Conservation (phyloP, 1,140 invertebrate genomes). For the Rhizoglyphus robini region DNA sequence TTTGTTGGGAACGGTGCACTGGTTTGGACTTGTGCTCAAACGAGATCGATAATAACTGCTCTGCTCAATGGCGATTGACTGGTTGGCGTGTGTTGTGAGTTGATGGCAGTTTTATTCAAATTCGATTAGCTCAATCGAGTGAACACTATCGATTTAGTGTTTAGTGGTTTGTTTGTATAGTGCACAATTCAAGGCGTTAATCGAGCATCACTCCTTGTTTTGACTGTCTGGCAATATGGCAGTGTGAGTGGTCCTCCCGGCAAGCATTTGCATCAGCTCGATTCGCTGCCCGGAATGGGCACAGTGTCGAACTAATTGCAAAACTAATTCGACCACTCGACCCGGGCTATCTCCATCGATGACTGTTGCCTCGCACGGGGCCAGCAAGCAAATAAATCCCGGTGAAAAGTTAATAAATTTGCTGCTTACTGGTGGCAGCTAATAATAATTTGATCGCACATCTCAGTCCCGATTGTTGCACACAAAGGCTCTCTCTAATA, state of each 20-base stretch:
- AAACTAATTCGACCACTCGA: conserved; percentile 11
- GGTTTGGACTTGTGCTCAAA: too few species aligned
- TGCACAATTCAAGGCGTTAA: neutral
- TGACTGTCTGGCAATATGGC: neutral
- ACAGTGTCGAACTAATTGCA: neutral
- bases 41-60: too few species aligned
- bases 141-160: too few species aligned
- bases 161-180: neutral
- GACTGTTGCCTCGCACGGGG: neutral
- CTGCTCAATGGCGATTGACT: too few species aligned
- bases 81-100: too few species aligned
- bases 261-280: neutral
- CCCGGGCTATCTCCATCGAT: conserved; percentile 1
- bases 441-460: conserved; percentile 12
- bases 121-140: too few species aligned
- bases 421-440: neutral
- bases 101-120: too few species aligned
- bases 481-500: conserved; percentile 1
- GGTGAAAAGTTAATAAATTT: neutral
- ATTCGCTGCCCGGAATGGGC: conserved; percentile 2
- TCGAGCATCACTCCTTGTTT: conserved; percentile 1
- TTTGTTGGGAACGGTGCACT: too few species aligned
- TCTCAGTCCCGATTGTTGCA: neutral
- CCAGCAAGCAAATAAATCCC: neutral
- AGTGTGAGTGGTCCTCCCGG: neutral